phyloP scores from a whole-genome alignment of 2,888 invertebrate genomes.

The Serrognathus titanus region DNA sequence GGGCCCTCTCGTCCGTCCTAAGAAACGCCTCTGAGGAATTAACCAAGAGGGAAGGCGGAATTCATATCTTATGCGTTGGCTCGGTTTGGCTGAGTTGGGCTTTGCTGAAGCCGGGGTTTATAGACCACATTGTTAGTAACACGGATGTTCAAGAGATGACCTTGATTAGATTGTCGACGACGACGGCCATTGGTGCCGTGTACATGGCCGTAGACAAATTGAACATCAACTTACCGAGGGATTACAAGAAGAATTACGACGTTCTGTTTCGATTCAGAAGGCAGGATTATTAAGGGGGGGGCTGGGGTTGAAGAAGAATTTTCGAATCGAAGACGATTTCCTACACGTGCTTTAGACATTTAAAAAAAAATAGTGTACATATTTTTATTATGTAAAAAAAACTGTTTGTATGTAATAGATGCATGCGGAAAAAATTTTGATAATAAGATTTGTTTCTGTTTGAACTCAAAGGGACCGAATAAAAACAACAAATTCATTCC shows the following conservation, averaged over 20 bases:
- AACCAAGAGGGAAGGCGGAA: conserved; percentile 53
- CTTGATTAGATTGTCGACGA: conserved; percentile 67
- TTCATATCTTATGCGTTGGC: conserved; percentile 80
- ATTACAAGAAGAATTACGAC: conserved; percentile 67
- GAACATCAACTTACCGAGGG: conserved; percentile 61
- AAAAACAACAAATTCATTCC: background rate
- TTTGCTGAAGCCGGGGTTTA: conserved; percentile 69
- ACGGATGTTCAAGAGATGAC: conserved; percentile 53
- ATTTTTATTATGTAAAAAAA: too few species aligned
- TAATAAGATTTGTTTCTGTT: too few species aligned
- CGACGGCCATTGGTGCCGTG: conserved; percentile 82
- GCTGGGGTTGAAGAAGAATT: background rate
- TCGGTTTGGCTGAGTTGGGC: conserved; percentile 95
- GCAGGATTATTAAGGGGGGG: background rate
- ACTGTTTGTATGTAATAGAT: too few species aligned
- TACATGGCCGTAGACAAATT: conserved; percentile 76
- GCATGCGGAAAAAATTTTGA: too few species aligned
- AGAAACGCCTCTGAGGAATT: conserved; percentile 60
- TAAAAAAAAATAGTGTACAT: too few species aligned
- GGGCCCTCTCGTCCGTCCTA: conserved; percentile 62
- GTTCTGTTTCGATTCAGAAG: conserved; percentile 60
- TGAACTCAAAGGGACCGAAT: background rate
- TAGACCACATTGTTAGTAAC: conserved; percentile 52
- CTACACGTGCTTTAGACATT: too few species aligned
- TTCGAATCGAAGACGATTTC: background rate